Evolutionary conservation across 2,113 vertebrate genomes (phyloP), one percentile per base, ranked within the genome.

Genomic region (Callithrix jacchus): DNA sequence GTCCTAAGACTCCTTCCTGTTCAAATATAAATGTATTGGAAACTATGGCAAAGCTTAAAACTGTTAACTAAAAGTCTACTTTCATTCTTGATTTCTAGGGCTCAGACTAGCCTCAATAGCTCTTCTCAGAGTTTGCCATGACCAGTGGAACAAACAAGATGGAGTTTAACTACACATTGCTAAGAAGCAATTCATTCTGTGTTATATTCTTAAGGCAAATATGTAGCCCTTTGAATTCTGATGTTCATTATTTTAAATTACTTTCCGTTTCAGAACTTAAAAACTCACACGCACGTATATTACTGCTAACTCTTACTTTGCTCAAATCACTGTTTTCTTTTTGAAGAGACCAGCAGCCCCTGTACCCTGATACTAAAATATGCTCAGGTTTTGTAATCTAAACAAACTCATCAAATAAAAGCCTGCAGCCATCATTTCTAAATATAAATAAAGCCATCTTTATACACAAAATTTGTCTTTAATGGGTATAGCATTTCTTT

Each of bases 381-480:
- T 49, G 94, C 93, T 73, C 73, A 93, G 92, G 92, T 93, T 94
- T 92, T 94, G 42, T 95, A 98, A 98, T 96, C 97, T 90, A 98
- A 98, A 97, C 97, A 98, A 93, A 95, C 40, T 89, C 93, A 94
- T 92, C 37, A 0, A 97, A 98, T 96, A 98, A 98, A 97, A 97
- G 96, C 64, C 97, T 88, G 61, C 12, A 70, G 95, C 83, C 92
- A 95, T 94, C 94, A 96, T 97, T 98, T 98, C 97, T 97, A 95
- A 96, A 97, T 96, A 97, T 20, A 92, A 88, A 96, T 95, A 96
- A 98, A 98, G 96, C 86, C 85, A 97, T 97, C 94, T 98, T 98
- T 97, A 98, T 95, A 97, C 71, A 97, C 74, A 88, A 96, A 97
- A 96, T 83, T 98, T 81, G 66, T 56, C 89, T 81, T 89, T 64